Evolutionary conservation across 2,888 invertebrate species (phyloP), one percentile per base, ranked within the genome.

Genomic region (Bhutanitis thaidina): DNA sequence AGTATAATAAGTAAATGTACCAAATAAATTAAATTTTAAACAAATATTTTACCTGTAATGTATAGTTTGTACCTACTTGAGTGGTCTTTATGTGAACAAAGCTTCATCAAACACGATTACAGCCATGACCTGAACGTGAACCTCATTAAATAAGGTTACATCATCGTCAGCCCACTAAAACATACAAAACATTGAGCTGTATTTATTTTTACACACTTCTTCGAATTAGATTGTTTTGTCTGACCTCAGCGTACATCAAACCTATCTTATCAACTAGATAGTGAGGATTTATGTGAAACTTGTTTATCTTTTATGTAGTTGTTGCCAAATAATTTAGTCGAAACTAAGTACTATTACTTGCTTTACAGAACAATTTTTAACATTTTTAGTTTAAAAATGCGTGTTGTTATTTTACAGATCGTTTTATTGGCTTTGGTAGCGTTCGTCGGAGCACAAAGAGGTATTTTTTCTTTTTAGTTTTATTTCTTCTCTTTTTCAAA

Each of bases 401-500:
- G 12, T 37, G 8, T 35, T 14, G 5, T 35, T 29, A 13, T 40
- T 45, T 52, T 47, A 9, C 52, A 52, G 52, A 47, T 52, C 27
- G 43, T 48, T 48, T 38, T 52, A 27, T 30, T 52, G 47, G 47
- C 47, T 32, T 43, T 52, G 15, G 43, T 43, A 10, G 52, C 52
- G 35, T 13, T 52, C 27, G 47, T 16, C 15, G 43, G 30, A 4
- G 46, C 47, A 12, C 52, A 52, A 12, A n/a, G 20, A 37, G 38
- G 45, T 51, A 41, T 29, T 4, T 29, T 25, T 10, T 32, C 9
- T n/a, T 20, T 10, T 1, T 25, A 10, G 1, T 12, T 3, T 8
- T 20, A 2, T 20, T 20, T 5, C 14, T 14, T 29, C 7, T 12
- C 12, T 36, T 32, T 10, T 20, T 34, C 5, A 7, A 34, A 40